Conservation (phyloP, 2,888 invertebrate species). For the Biston stratarius region DNA sequence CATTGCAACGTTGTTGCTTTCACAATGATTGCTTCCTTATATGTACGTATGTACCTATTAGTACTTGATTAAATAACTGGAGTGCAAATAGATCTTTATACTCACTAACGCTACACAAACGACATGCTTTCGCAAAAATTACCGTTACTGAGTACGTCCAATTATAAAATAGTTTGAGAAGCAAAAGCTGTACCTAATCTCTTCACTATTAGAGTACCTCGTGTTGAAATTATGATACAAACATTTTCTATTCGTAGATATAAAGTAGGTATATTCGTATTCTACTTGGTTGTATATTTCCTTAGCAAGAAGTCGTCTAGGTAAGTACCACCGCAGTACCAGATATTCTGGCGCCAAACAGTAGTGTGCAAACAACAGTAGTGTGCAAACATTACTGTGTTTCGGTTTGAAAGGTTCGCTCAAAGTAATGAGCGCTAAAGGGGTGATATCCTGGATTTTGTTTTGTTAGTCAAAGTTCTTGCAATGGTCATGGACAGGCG, state of each 20-base stretch:
- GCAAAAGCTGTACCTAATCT: not conserved
- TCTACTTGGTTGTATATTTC: too few species aligned
- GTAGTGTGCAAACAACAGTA: too few species aligned
- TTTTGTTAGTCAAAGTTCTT: too few species aligned
- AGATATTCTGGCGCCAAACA: too few species aligned
- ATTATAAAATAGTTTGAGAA: conserved; percentile 21
- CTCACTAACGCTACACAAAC: not conserved
- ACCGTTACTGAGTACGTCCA: conserved; percentile 4
- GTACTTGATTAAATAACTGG: conserved; percentile 14
- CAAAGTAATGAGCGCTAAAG: too few species aligned
- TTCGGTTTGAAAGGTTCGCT: too few species aligned
- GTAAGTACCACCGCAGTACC: too few species aligned
- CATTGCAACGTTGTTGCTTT: conserved; percentile 13
- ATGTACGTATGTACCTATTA: not conserved
- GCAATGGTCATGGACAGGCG: too few species aligned
- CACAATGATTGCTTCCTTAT: conserved; percentile 16
- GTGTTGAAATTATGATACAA: not conserved
- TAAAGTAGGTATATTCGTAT: too few species aligned
- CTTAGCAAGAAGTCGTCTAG: too few species aligned
- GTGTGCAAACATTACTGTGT: too few species aligned
- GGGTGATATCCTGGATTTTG: too few species aligned
- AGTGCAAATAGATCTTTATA: conserved; percentile 11
- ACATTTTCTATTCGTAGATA: not conserved
- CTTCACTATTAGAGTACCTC: not conserved
- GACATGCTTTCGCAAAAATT: conserved; percentile 20